Conservation (phyloP, 1,140 invertebrate species). For the Goniozus legneri region DNA sequence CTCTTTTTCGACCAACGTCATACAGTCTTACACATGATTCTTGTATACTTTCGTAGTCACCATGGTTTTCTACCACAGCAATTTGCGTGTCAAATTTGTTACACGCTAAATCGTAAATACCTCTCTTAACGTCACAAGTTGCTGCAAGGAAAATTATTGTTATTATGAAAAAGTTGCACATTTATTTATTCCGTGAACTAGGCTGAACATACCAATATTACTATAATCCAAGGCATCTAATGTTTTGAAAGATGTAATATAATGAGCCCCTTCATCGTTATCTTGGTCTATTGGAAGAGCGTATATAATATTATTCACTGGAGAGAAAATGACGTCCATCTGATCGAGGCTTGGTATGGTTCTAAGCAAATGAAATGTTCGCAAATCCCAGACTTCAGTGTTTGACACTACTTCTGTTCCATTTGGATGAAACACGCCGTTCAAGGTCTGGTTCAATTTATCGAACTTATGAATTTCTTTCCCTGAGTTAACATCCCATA, state of each 20-base stretch:
- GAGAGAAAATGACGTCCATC: constrained; percentile 73
- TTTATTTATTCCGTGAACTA: background rate
- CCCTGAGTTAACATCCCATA: constrained; percentile 89
- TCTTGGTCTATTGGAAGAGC: constrained; percentile 63
- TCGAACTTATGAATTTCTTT: constrained; percentile 96
- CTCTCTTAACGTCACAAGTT: constrained; percentile 84
- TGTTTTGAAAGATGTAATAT: constrained; percentile 88
- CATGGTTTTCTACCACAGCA: constrained; percentile 78
- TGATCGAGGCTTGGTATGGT: constrained; percentile 91
- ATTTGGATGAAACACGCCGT: constrained; percentile 96
- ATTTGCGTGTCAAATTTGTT: constrained; percentile 77
- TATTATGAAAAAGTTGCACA: background rate
- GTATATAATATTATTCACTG: constrained; percentile 66
- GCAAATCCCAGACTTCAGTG: constrained; percentile 92
- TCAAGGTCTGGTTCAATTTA: constrained; percentile 92
- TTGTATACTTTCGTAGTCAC: constrained; percentile 70
- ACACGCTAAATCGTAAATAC: constrained; percentile 71
- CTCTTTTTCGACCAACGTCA: constrained; percentile 70
- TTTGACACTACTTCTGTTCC: constrained; percentile 90
- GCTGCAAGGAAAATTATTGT: constrained; percentile 54
- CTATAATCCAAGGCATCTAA: constrained; percentile 92
- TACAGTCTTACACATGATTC: constrained; percentile 82
- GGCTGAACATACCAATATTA: constrained; percentile 68
- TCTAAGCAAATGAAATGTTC: constrained; percentile 90
- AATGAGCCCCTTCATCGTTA: constrained; percentile 63